A percentile compares a stretch with the other conserved stretches of the same genome.
Conservation (phyloP, 2,888 invertebrate genomes). For the Drosophila mimetica region DNA sequence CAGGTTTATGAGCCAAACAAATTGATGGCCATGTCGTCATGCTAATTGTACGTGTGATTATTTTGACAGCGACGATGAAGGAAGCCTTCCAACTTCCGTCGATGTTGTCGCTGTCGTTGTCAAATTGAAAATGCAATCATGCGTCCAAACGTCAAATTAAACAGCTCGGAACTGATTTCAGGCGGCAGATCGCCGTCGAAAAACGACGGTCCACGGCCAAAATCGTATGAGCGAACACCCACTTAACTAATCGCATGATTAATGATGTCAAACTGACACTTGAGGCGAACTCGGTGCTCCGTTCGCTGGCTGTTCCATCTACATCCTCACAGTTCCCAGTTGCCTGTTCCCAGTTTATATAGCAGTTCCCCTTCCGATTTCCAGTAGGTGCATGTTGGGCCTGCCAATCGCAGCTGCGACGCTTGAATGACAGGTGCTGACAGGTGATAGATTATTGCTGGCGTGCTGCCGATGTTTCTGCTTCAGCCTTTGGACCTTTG, state of each 20-base stretch:
- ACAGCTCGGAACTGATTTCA: slow-evolving; percentile 79
- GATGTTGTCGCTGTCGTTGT: slow-evolving; percentile 49
- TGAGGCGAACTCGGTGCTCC: slow-evolving; percentile 43
- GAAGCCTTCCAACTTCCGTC: slow-evolving; percentile 22
- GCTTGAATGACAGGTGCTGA: slow-evolving; percentile 84
- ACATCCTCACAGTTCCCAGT: slow-evolving; percentile 7
- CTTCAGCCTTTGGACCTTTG: slow-evolving; percentile 47
- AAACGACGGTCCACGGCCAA: slow-evolving; percentile 4
- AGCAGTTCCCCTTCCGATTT: slow-evolving; percentile 8
- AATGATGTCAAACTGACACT: slow-evolving; percentile 82
- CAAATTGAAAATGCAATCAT: slow-evolving; percentile 81
- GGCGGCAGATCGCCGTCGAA: slow-evolving; percentile 39
- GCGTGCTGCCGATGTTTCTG: slow-evolving; percentile 30
- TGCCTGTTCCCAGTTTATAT: background rate
- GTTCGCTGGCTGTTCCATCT: background rate
- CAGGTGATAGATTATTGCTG: slow-evolving; percentile 84
- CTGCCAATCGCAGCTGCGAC: slow-evolving; percentile 82
- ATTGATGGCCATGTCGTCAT: slow-evolving; percentile 77
- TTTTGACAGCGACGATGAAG: slow-evolving; percentile 70
- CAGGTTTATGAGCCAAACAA: slow-evolving; percentile 46
- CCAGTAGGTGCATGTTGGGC: slow-evolving; percentile 44
- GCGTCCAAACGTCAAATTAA: slow-evolving; percentile 81
- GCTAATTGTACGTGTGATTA: slow-evolving; percentile 82
- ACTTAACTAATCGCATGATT: slow-evolving; percentile 83
- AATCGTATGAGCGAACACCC: slow-evolving; percentile 68